Evolutionary conservation across 2,797 vertebrate species (phyloP), one percentile per base, ranked within the genome.

Genomic region (Cuniculus paca): DNA sequence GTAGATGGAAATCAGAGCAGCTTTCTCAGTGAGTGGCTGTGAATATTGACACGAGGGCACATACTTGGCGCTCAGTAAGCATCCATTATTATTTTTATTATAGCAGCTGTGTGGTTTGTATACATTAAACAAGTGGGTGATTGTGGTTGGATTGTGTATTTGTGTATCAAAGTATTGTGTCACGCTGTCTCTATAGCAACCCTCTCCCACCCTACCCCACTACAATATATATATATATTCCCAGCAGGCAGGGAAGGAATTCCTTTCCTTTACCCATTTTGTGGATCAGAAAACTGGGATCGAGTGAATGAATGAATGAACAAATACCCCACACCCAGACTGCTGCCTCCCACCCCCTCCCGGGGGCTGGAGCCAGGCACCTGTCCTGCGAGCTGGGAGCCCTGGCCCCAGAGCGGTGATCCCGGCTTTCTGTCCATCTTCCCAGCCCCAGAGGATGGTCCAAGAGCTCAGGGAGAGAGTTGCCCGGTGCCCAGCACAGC

Each of bases 381-480:
- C 52, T 75, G 14, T 78, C 63, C 14, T 39, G 77, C 36, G 31
- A 79, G 12, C n/a, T 17, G 56, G 0, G 52, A 31, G 24, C 34
- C 45, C 39, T 52, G 52, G 75, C 13, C 58, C 52, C 19, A 5
- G 39, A 75, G 13, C 81, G 84, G 45, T 68, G 11, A 63, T 42
- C 2, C 5, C 50, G 78, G 70, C 39, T 95, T 96, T 98, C 88
- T 84, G 45, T 96, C 83, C 90, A 45, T 84, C 90, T 97, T 85
- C 75, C 45, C 81, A 19, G 42, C 68, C 83, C 45, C 1, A 2
- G 36, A 72, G 60, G 31, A 65, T 10, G 28, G 26, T 80, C 83
- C 58, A 81, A 34, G 12, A 89, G 48, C 36, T 83, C 65, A 50
- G 84, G 8, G 60, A 45, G 60, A 45, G 82, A 79, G 61, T 85